These are phyloP conservation scores for Cavia porcellus DNA, from an alignment of 2,113 vertebrate genomes.

Conservation along the genomic window DNA sequence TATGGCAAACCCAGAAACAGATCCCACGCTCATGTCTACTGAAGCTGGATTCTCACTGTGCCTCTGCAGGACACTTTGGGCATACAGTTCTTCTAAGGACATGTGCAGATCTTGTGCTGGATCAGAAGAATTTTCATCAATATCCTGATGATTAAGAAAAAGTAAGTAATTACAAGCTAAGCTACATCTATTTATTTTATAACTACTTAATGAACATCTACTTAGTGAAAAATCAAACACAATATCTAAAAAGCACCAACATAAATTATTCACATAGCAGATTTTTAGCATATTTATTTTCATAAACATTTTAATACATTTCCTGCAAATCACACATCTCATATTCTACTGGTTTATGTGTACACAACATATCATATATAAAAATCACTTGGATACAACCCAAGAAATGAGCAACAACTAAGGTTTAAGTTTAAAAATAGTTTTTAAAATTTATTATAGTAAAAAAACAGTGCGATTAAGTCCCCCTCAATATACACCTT, in stretches of 20 bases:
- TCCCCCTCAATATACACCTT: background rate
- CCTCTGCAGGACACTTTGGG: constrained; percentile 79
- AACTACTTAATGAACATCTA: constrained; percentile 15
- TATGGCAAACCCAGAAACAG: constrained; percentile 61
- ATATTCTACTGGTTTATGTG: background rate
- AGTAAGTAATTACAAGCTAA: constrained; percentile 55
- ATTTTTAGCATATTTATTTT: constrained; percentile 8
- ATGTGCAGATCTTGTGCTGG: constrained; percentile 75
- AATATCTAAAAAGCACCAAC: constrained; percentile 37
- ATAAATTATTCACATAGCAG: constrained; percentile 9
- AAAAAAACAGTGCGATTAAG: background rate
- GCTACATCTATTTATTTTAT: background rate
- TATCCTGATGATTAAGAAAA: constrained; percentile 84
- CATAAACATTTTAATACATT: background rate
- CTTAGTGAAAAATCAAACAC: background rate
- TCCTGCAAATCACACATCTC: constrained; percentile 22
- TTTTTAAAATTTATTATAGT: background rate
- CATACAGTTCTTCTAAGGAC: constrained; percentile 82
- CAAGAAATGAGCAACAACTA: background rate
- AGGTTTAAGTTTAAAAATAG: background rate
- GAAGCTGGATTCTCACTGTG: constrained; percentile 58
- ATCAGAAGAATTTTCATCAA: constrained; percentile 84
- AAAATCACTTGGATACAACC: background rate
- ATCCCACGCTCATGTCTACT: constrained; percentile 50
- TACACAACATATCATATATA: background rate